These are phyloP conservation scores for Hemibagrus guttatus DNA, from an alignment of 2,797 vertebrate genomes.

Conservation along the genomic window DNA sequence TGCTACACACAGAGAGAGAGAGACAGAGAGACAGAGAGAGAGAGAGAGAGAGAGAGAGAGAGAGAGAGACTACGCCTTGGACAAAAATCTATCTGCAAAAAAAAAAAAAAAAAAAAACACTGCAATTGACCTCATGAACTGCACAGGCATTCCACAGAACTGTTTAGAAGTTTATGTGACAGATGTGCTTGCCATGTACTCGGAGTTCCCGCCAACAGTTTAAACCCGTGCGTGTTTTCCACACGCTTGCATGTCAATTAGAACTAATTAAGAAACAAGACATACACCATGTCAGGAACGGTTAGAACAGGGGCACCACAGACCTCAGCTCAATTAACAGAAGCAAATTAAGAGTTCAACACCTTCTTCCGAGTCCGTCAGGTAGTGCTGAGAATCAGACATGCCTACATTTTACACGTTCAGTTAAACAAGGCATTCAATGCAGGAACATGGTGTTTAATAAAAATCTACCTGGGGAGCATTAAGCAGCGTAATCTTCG, in stretches of 20 bases:
- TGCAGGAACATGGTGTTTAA: not conserved
- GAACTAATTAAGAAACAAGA: not conserved
- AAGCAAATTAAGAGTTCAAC: constrained; percentile 5
- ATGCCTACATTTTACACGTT: not conserved
- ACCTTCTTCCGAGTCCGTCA: not conserved
- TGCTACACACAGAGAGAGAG: constrained; percentile 34
- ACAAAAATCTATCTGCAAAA: constrained; percentile 48
- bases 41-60: not conserved
- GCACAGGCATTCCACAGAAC: constrained; percentile 15
- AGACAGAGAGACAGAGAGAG: constrained; percentile 6
- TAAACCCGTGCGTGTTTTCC: not conserved
- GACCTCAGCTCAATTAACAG: not conserved
- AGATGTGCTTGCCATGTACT: not conserved
- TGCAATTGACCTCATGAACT: constrained; percentile 58
- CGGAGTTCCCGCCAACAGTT: constrained; percentile 10
- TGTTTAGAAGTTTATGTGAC: constrained; percentile 24
- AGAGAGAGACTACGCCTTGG: constrained; percentile 68
- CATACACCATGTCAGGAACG: not conserved
- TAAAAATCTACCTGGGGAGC: constrained; percentile 1
- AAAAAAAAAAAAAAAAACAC: constrained; percentile 28
- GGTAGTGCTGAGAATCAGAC: not conserved
- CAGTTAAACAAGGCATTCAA: not conserved
- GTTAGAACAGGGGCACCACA: not conserved
- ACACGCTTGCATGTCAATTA: not conserved
- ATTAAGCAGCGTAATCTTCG: constrained; percentile 25